Percentiles rank a stretch among this genome's conserved stretches.
Evolutionary conservation across 2,113 vertebrate species (phyloP).

Genomic region (Xenopus borealis): DNA sequence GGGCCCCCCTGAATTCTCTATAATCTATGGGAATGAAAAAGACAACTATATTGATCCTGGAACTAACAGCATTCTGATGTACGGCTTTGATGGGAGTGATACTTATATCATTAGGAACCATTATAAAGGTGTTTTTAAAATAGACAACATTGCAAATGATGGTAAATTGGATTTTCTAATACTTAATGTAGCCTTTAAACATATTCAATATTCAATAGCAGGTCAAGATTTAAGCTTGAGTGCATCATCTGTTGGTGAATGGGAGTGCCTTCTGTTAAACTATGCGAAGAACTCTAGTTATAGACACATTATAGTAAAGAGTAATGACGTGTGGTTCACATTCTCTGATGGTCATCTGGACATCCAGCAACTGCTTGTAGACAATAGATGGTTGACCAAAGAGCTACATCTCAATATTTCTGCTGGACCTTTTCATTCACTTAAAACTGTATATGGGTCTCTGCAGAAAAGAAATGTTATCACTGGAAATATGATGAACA

Average conservation of each 20-base stretch:
- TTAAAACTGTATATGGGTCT: background rate
- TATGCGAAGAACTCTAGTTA: background rate
- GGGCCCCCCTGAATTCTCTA: slow-evolving; percentile 13
- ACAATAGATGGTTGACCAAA: background rate
- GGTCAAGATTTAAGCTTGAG: background rate
- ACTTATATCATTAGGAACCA: background rate
- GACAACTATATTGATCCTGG: slow-evolving; percentile 8
- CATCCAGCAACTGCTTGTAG: background rate
- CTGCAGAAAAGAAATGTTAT: slow-evolving; percentile 10
- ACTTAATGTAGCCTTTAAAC: background rate
- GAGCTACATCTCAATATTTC: slow-evolving; percentile 11
- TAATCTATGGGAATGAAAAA: slow-evolving; percentile 12
- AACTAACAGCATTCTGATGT: slow-evolving; percentile 20
- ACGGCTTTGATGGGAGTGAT: slow-evolving; percentile 23
- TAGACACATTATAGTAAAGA: background rate
- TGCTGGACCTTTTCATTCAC: background rate
- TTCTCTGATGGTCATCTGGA: background rate
- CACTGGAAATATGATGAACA: slow-evolving; percentile 29
- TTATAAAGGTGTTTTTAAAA: background rate
- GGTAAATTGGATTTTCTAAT: background rate
- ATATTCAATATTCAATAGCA: background rate
- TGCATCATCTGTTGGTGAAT: background rate
- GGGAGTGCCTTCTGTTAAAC: background rate
- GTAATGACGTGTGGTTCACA: slow-evolving; percentile 8
- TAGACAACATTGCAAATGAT: slow-evolving; percentile 8